Conservation (phyloP, 2,888 invertebrate species). For the Notodromas monacha region DNA sequence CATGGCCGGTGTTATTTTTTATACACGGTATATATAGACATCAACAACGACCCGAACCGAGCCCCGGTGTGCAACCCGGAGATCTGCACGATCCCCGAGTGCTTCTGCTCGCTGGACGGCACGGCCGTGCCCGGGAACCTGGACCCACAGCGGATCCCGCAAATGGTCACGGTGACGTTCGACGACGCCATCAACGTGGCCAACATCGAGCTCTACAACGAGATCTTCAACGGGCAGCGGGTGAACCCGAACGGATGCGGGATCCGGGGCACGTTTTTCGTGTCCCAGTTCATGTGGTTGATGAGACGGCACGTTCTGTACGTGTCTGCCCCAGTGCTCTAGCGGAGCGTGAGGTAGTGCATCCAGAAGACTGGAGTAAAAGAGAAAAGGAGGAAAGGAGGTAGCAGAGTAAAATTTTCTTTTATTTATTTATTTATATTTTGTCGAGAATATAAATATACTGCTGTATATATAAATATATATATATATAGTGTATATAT, state of each 20-base stretch:
- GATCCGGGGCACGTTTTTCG: constrained; percentile 65
- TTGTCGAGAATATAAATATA: no score
- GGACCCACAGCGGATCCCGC: constrained; percentile 8
- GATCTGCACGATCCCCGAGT: constrained; percentile 59
- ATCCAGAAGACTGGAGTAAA: no score
- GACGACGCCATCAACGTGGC: constrained; percentile 83
- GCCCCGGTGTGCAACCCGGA: constrained; percentile 58
- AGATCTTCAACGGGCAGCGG: constrained; percentile 55
- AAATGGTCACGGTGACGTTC: constrained; percentile 42
- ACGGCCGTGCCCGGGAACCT: constrained; percentile 24
- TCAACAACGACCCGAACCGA: constrained; percentile 68
- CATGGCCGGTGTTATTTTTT: not conserved
- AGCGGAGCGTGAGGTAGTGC: no score
- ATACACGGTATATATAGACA: constrained; percentile 24
- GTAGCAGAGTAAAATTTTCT: no score
- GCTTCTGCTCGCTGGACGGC: constrained; percentile 75
- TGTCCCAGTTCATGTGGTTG: no score
- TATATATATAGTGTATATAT: no score
- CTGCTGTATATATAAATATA: no score
- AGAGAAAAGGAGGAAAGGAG: no score
- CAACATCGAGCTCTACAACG: constrained; percentile 69
- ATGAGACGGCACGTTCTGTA: no score
- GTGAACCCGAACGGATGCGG: constrained; percentile 77
- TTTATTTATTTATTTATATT: no score
- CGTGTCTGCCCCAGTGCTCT: no score